These are phyloP conservation scores for Drosophila bocki DNA, from an alignment of 1,140 invertebrate species.

Conservation along the genomic window DNA sequence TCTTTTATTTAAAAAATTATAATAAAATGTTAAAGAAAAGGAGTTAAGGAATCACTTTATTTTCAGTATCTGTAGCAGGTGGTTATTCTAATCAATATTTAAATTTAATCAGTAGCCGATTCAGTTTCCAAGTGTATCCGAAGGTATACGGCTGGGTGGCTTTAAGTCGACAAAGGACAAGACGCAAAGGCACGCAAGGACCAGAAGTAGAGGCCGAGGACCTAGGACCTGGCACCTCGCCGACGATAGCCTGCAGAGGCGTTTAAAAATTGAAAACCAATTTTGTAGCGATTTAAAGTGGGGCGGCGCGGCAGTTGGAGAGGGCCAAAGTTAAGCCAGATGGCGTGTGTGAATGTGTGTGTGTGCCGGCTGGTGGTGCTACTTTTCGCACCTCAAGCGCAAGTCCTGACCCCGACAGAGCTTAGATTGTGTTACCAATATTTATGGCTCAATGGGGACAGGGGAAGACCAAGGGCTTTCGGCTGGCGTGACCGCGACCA, in stretches of 20 bases:
- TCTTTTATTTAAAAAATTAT: too few relatives aligned
- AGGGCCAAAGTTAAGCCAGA: conserved; percentile 17
- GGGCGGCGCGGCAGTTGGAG: conserved; percentile 31
- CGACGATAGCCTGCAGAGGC: conserved; percentile 47
- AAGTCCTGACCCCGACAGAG: conserved; percentile 62
- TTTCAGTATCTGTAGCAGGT: too few relatives aligned
- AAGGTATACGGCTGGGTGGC: conserved; percentile 2
- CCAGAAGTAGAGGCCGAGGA: conserved; percentile 13
- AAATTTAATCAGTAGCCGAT: too few relatives aligned
- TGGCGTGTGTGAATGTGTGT: conserved; percentile 28
- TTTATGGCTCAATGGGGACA: conserved; percentile 80
- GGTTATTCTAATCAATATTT: too few relatives aligned
- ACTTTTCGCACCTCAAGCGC: conserved; percentile 75
- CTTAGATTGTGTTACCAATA: conserved; percentile 83
- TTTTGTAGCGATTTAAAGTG: conserved; percentile 77
- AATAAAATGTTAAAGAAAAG: too few relatives aligned
- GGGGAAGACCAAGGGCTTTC: conserved; percentile 47
- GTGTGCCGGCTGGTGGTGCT: conserved; percentile 48
- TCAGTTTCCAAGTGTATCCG: conserved; percentile 7
- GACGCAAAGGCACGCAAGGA: conserved; percentile 59
- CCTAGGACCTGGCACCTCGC: conserved; percentile 31
- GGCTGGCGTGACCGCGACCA: conserved; percentile 71
- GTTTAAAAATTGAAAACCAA: conserved; percentile 84
- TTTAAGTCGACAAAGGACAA: conserved; percentile 34
- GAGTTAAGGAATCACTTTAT: too few relatives aligned